Base-by-base conservation (phyloP, 1,140 invertebrate genomes). In the Nasonia vitripennis region DNA sequence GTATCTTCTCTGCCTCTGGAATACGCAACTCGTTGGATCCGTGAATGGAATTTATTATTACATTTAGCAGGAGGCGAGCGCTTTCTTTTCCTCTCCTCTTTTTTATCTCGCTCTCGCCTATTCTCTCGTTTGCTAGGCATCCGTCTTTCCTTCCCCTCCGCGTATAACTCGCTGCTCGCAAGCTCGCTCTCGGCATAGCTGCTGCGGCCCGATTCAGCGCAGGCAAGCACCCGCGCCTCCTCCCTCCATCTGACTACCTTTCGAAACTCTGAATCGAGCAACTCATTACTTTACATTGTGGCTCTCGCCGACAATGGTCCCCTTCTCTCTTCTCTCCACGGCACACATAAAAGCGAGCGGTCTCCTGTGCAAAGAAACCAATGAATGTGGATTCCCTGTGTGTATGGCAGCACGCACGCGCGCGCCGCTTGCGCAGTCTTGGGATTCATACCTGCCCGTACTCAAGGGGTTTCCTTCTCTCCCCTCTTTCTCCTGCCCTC, bases 221-320 rank as follows among this genome's bases (percentile, higher is more conserved):
- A n/a, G 55, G 17, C 17, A 6, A 62, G 55, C 27, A 27, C 27
- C 27, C 27, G 27, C 20, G 55, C 20, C 55, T n/a, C 55, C 55
- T n/a, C 20, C 55, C 55, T 20, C 55, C 55, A 62, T 62, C 55
- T 62, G 20, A 62, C 55, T 62, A 62, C 55, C 20, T 62, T 62
- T 62, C 55, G 55, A 62, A 62, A 20, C 20, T 62, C 55, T 62
- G 55, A 62, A 62, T 62, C 55, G 55, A 62, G 55, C 55, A 62
- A 62, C 55, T 62, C 55, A 62, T 62, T 62, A 62, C 55, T 62
- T 62, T 62, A 62, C 55, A 62, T 62, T 62, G 55, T 62, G 55
- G 55, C 17, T 62, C 55, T n/a, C 20, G 20, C 55, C 55, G 55
- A 62, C 55, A 62, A 62, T 62, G 55, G 55, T 62, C 55, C 55